Evolutionary conservation across 64 coral and sea anemone species (phyloP).

Genomic region (Astreopora myriophthalma): DNA sequence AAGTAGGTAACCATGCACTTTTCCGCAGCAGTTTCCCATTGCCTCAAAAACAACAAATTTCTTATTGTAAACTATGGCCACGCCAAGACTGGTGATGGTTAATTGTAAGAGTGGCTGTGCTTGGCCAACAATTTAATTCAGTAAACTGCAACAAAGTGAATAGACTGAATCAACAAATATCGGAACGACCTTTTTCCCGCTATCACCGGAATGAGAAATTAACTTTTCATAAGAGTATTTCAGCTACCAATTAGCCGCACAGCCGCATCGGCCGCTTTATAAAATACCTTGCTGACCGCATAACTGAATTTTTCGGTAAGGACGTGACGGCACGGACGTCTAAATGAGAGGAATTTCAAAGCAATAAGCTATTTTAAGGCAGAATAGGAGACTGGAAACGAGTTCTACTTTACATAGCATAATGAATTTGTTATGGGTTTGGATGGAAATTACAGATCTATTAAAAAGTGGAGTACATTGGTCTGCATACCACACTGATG

Average conservation of each 20-base stretch:
- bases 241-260: too few relatives aligned
- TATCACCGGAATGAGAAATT: not conserved
- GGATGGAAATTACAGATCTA: too few relatives aligned
- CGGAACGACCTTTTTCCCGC: not conserved
- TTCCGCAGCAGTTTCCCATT: too few relatives aligned
- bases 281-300: constrained; percentile 16
- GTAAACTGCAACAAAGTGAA: too few relatives aligned
- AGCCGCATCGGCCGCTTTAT: not conserved
- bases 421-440: not conserved
- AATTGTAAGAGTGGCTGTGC: too few relatives aligned
- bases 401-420: constrained; percentile 12
- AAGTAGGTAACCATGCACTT: too few relatives aligned
- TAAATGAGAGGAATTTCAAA: not conserved
- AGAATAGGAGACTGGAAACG: constrained; percentile 9
- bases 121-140: too few relatives aligned
- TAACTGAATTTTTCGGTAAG: not conserved
- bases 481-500: too few relatives aligned
- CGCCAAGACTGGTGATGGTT: too few relatives aligned
- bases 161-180: not conserved
- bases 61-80: too few relatives aligned
- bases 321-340: constrained; percentile 1
- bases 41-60: too few relatives aligned
- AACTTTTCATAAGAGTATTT: not conserved
- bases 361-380: constrained; percentile 1
- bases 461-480: too few relatives aligned